Base-by-base conservation (phyloP, 2,888 invertebrate genomes). In the Orchesella flavescens region DNA sequence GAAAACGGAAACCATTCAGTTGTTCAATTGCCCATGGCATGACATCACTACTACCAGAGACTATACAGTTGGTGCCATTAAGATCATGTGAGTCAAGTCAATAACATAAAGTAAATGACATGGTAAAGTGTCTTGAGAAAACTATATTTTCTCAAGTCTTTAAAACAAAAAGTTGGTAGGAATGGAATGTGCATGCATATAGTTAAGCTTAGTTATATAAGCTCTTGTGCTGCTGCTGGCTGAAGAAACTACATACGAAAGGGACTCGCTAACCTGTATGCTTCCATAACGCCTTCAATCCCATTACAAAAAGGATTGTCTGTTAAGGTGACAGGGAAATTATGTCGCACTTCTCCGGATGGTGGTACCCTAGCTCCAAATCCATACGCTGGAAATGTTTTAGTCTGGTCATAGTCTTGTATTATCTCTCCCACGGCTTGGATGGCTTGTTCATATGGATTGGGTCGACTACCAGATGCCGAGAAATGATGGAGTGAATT, bases 241-340 rank as follows among this genome's bases (percentile, higher is more conserved):
- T n/a, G n/a, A n/a, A 46, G 46, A 46, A 46, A 46, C 9, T 23
- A 15, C 21, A 23, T 43, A 66, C 17, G n/a, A 10, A n/a, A n/a
- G 34, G 19, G 17, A n/a, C 53, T 53, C 10, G 85, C 81, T 80
- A 77, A 87, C 88, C 85, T 85, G 83, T 88, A 88, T 19, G 85
- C 84, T 10, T 86, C 86, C 43, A 88, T 71, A 10, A 88, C 88
- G 17, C 90, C 91, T 77, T 90, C 89, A 44, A 92, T 90, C 43
- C 91, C 91, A 72, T 89, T 85, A 84, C 91, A 92, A 87, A 91
- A 92, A 0, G 93, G 92, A 89, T 92, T 91, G 43, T 89, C 89
- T 0, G 91, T 91, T 85, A 92, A 90, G 89, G 92, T 93, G 57
- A 91, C 90, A 87, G 89, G 91, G 87, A 91, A 91, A 85, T 91